These are phyloP conservation scores for Bactericera cockerelli DNA, from an alignment of 1,140 invertebrate species.

Conservation along the genomic window DNA sequence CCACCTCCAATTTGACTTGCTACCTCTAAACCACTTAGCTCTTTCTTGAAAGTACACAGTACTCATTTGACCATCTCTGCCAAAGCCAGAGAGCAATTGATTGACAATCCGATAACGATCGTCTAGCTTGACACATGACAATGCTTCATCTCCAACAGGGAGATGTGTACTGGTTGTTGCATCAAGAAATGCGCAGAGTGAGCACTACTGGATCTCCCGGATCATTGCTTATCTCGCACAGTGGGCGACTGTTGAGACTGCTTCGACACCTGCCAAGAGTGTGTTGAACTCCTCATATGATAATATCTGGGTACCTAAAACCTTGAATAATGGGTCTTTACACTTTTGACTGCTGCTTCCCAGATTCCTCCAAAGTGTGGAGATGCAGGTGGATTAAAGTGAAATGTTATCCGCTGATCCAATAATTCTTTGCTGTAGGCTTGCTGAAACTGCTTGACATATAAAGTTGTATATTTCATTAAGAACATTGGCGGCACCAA, in stretches of 20 bases:
- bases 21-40: constrained; percentile 6
- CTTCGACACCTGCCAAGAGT: no score
- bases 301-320: constrained; percentile 14
- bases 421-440: not conserved
- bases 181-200: no score
- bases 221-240: constrained; percentile 15
- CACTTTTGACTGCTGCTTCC: constrained; percentile 25
- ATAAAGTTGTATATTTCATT: not conserved
- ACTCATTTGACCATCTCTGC: constrained; percentile 26
- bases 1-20: no score
- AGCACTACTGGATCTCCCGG: constrained; percentile 17
- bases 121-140: no score
- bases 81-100: constrained; percentile 19
- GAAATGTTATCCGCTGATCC: constrained; percentile 17
- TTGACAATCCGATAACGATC: not conserved
- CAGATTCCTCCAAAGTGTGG: constrained; percentile 27
- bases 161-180: no score
- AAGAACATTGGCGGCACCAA: constrained; percentile 21
- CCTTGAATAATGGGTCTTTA: constrained; percentile 20
- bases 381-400: constrained; percentile 26
- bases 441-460: not conserved
- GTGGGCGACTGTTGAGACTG: constrained; percentile 11
- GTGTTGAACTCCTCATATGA: no score
- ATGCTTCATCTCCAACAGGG: no score
- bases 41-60: constrained; percentile 15